Evolutionary conservation across 2,888 invertebrate species (phyloP).

Genomic region (Dicyrtomina minuta): DNA sequence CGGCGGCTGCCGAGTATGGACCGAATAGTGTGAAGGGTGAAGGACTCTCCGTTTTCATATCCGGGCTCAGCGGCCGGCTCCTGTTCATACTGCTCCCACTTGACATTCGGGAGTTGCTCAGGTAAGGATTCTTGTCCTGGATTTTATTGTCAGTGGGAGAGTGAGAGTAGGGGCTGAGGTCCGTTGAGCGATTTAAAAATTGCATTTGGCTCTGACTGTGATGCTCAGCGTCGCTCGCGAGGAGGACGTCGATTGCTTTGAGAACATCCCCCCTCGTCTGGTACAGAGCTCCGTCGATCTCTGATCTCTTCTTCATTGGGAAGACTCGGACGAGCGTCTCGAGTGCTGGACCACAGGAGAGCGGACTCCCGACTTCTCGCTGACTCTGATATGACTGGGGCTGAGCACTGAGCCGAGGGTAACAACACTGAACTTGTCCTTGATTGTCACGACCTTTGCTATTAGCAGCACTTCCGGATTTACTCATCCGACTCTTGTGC

Average conservation of each 20-base stretch:
- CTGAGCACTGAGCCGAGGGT: too few species aligned
- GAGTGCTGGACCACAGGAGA: too few species aligned
- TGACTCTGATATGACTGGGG: not conserved
- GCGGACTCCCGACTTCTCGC: conserved; percentile 14
- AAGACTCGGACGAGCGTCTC: conserved; percentile 87
- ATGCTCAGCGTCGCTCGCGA: conserved; percentile 33
- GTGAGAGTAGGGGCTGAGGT: conserved; percentile 49
- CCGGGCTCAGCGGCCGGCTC: conserved; percentile 16
- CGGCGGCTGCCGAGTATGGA: conserved; percentile 50
- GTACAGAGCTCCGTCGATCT: conserved; percentile 81
- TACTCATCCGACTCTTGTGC: conserved; percentile 47
- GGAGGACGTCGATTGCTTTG: conserved; percentile 86
- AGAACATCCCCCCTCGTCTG: conserved; percentile 85
- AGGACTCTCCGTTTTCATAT: conserved; percentile 39
- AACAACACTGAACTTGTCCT: not conserved
- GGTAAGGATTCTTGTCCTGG: too few species aligned
- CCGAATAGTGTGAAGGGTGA: conserved; percentile 52
- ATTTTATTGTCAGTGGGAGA: not conserved
- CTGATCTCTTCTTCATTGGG: conserved; percentile 79
- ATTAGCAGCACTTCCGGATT: conserved; percentile 15
- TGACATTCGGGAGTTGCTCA: not conserved
- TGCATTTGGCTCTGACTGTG: conserved; percentile 5
- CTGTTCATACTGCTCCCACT: not conserved
- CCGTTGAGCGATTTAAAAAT: conserved; percentile 34
- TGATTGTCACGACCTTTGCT: conserved; percentile 4